These are phyloP conservation scores for Sebastes steindachneri DNA, from an alignment of 2,797 vertebrate genomes.

Conservation along the genomic window DNA sequence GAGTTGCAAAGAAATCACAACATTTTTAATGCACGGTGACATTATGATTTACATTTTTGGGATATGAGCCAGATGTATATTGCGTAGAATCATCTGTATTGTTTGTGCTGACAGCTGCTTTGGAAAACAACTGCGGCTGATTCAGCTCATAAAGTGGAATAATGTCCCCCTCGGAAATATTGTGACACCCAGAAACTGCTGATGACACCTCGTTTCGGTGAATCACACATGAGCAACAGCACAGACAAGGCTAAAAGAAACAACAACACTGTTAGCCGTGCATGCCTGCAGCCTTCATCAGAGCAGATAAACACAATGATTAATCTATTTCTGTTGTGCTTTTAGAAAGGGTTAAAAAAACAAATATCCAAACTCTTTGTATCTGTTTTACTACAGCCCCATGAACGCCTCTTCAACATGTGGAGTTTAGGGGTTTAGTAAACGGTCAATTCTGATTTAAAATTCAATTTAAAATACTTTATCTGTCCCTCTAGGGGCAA, in stretches of 20 bases:
- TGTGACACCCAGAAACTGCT: conserved; percentile 14
- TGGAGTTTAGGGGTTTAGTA: too few species aligned
- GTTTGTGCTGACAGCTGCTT: conserved; percentile 27
- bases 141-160: conserved; percentile 3
- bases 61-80: neutral
- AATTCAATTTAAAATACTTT: too few species aligned
- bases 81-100: neutral
- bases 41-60: neutral
- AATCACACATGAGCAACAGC: neutral
- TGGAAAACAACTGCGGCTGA: conserved; percentile 17
- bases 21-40: neutral
- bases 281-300: too few species aligned
- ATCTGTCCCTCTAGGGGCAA: too few species aligned
- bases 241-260: neutral
- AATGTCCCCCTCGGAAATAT: neutral
- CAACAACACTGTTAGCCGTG: neutral
- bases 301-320: too few species aligned
- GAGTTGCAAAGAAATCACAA: neutral
- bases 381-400: neutral
- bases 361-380: neutral
- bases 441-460: too few species aligned
- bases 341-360: neutral
- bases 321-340: neutral
- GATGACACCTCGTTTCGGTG: neutral
- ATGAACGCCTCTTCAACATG: neutral